Base-by-base conservation (phyloP, 2,888 invertebrate species). In the Lycophotia porphyrea region DNA sequence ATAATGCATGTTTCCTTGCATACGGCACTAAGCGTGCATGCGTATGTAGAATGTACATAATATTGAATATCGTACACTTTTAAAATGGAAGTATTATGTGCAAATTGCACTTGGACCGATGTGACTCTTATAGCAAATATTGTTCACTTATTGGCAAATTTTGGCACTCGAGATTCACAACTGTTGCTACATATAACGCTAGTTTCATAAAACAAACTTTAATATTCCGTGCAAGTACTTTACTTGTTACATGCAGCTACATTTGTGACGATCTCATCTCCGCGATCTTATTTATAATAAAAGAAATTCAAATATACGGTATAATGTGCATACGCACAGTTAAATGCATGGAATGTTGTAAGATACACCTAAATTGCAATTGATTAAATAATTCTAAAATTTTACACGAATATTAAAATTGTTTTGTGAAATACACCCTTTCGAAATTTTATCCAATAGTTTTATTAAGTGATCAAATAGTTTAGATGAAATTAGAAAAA, bases 1-100 rank as follows among this genome's bases (percentile, higher is more conserved):
- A 94, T 96, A 96, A 96, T 96, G 96, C 96, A 96, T 96, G 96
- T 91, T 95, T 93, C 88, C 91, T 93, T 93, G 94, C 94, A 94
- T 94, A 92, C 92, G 89, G 95, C 95, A 95, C 95, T 92, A 90
- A 92, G 94, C 94, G 95, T 93, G 96, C 96, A 96, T 96, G 96
- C 93, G 92, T 95, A 93, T 94, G 94, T 94, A 93, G 92, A 92
- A 91, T 93, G 92, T 94, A 94, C 90, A 93, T 93, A 94, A 91
- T 87, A 86, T 89, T 90, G 82, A 90, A 88, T 88, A 90, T 91
- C 89, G 91, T 92, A 92, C 92, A 94, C 93, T 89, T 88, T 88
- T 91, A 88, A 91, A 90, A 89, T 91, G 86, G 90, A 89, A 92
- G 89, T 90, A 91, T 88, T 91, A 91, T 91, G 90, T 91, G 90